Evolutionary conservation across 1,140 invertebrate genomes (phyloP).

Genomic region (Megathymus violae): DNA sequence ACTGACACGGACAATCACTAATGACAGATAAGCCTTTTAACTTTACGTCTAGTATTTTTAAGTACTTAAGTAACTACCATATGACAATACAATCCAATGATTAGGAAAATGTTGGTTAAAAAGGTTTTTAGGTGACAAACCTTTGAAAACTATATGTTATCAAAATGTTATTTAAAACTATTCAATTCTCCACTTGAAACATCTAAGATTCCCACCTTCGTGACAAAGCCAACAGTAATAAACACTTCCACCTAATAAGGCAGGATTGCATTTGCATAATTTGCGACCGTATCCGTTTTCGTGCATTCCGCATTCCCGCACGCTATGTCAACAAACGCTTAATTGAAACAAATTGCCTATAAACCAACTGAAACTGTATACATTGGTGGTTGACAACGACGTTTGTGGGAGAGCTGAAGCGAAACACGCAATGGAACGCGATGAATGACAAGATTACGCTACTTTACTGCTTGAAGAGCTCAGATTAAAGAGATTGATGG

Average conservation of each 20-base stretch:
- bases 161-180: too few species aligned
- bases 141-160: too few species aligned
- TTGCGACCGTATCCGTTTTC: conserved; percentile 22
- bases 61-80: too few species aligned
- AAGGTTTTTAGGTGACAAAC: too few species aligned
- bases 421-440: conserved; percentile 15
- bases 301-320: conserved; percentile 32
- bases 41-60: too few species aligned
- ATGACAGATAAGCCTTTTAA: too few species aligned
- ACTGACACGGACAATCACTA: too few species aligned
- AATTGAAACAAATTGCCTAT: conserved; percentile 32
- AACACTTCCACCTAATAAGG: conserved; percentile 29
- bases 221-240: conserved; percentile 7
- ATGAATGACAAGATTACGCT: conserved; percentile 16
- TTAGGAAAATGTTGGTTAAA: too few species aligned
- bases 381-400: conserved; percentile 7
- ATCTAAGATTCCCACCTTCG: not conserved
- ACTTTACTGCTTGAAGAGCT: conserved; percentile 18
- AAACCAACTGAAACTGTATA: conserved; percentile 11
- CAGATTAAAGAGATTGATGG: conserved; percentile 14
- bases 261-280: conserved; percentile 30
- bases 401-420: conserved; percentile 3
- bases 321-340: conserved; percentile 29
- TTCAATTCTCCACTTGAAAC: conserved; percentile 1
- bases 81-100: too few species aligned